Conservation (phyloP, 2,113 vertebrate genomes). For the Oncorhynchus nerka region DNA sequence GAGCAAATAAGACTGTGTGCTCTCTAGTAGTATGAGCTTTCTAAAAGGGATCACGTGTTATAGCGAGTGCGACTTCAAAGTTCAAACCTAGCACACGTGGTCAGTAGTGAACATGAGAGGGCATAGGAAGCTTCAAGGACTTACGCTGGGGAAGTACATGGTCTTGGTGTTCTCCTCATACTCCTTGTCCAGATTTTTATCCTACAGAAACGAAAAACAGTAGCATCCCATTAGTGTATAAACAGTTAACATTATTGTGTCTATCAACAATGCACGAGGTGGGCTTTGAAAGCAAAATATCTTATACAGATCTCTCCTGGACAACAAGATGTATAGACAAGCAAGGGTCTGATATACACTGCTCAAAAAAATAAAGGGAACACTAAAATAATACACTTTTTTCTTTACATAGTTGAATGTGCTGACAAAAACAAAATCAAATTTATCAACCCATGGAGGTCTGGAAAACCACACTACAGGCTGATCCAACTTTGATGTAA, state of each 20-base stretch:
- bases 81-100: neutral
- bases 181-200: slow-evolving; percentile 93
- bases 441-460: too few relatives aligned
- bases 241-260: too few relatives aligned
- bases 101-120: neutral
- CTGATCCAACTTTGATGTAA: too few relatives aligned
- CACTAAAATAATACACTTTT: too few relatives aligned
- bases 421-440: too few relatives aligned
- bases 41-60: neutral
- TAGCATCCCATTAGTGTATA: neutral
- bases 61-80: neutral
- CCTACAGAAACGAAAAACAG: slow-evolving; percentile 67
- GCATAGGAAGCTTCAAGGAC: slow-evolving; percentile 53
- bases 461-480: too few relatives aligned
- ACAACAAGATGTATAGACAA: neutral
- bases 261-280: slow-evolving; percentile 4
- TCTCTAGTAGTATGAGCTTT: neutral
- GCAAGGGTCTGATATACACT: too few relatives aligned
- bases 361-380: too few relatives aligned
- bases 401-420: too few relatives aligned
- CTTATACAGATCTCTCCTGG: neutral
- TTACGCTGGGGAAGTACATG: slow-evolving; percentile 87
- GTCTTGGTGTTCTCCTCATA: slow-evolving; percentile 87
- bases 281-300: neutral
- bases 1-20: too few relatives aligned